Evolutionary conservation across 92 coral and sea anemone genomes (phyloP), one percentile per base, ranked within the genome.

Genomic region (Desmophyllum pertusum): DNA sequence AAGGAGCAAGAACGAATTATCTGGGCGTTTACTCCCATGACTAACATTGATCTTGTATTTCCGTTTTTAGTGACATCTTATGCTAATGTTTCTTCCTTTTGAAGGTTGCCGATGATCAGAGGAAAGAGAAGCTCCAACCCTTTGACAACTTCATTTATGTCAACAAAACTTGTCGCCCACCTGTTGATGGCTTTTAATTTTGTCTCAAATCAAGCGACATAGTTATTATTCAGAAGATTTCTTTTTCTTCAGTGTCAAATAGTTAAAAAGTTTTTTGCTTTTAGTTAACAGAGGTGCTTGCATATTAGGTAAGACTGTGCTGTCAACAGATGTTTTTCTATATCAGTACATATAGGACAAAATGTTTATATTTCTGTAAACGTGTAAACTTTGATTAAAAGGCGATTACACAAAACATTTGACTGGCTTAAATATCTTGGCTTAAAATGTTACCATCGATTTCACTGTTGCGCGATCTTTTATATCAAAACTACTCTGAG

Each of bases 101-200:
- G 31, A 72, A 93, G 97, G 94, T 91, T 64, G 97, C 97, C 29
- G 79, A 84, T 81, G 95, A 78, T 40, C 85, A 51, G 59, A 57
- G 1, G 33, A 3, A n/a, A n/a, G n/a, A n/a, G n/a, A n/a, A 55
- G 27, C 69, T 83, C 48, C 77, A 75, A 53, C 91, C 94, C 3
- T 88, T 73, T 71, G 97, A 93, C 69, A 64, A 80, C 75, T 88
- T 74, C 88, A 83, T 91, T 51, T 52, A 37, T 57, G 91, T 91
- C 23, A 91, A 93, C 87, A 84, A 91, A 38, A 86, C 94, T 15
- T 93, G 97, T 69, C 78, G 91, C 4, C 93, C 93, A 55, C 10
- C 48, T 39, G 61, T 70, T 40, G 40, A 14, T n/a, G 86, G 86
- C n/a, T 40, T 80, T 50, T 80, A 36, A 80, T n/a, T 50, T 51